Conservation (phyloP, 2,888 invertebrate genomes). For the Mellilla xanthometata region DNA sequence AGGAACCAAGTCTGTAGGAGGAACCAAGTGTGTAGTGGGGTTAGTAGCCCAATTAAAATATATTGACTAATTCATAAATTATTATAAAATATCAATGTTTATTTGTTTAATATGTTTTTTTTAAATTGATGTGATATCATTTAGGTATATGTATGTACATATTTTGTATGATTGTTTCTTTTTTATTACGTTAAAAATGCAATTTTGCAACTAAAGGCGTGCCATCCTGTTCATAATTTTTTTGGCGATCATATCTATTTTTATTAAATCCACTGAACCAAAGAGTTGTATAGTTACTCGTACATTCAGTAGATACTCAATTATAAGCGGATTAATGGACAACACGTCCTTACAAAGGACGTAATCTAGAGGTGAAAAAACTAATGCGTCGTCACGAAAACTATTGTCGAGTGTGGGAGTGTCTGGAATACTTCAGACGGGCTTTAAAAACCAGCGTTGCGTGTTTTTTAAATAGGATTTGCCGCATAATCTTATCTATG, state of each 20-base stretch:
- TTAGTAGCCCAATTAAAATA: too few relatives aligned
- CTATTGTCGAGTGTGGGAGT: conserved; percentile 74
- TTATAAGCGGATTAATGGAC: conserved; percentile 66
- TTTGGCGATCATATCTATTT: too few relatives aligned
- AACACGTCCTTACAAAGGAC: conserved; percentile 54
- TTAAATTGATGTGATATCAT: too few relatives aligned
- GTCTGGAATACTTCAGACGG: conserved; percentile 53
- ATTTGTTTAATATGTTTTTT: too few relatives aligned
- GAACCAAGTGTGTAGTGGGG: conserved; percentile 19
- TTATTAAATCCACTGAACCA: conserved; percentile 14
- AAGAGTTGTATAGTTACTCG: too few relatives aligned
- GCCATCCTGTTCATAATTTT: too few relatives aligned
- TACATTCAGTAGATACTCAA: conserved; percentile 49
- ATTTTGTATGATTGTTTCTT: too few relatives aligned
- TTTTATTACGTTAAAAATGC: too few relatives aligned
- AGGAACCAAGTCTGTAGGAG: conserved; percentile 18
- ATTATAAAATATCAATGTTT: too few relatives aligned
- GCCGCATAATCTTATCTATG: conserved; percentile 68
- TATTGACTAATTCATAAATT: too few relatives aligned
- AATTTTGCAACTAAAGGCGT: too few relatives aligned
- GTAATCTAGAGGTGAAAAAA: conserved; percentile 60
- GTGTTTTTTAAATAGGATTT: conserved; percentile 75
- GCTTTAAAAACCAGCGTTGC: conserved; percentile 74
- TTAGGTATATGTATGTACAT: too few relatives aligned
- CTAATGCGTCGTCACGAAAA: conserved; percentile 51